Percentiles rank a stretch among this genome's conserved stretches.
These are phyloP conservation scores for Zaprionus lachaisei DNA, from an alignment of 1,140 invertebrate species.

Conservation along the genomic window DNA sequence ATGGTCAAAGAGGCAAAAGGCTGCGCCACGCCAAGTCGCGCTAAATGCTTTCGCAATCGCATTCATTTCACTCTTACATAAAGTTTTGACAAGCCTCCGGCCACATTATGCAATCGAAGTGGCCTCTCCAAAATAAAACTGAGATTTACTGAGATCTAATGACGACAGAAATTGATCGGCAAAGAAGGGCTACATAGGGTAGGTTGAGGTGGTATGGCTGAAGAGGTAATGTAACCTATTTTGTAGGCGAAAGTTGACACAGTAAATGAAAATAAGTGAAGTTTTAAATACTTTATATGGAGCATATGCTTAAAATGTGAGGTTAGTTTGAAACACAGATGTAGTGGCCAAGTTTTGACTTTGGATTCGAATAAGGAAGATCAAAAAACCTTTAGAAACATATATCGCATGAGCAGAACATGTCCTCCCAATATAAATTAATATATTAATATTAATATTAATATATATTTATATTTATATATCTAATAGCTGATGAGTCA, in stretches of 20 bases:
- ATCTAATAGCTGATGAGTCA: too few relatives aligned
- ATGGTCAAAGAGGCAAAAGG: slow-evolving; percentile 29
- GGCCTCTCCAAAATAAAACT: slow-evolving; percentile 22
- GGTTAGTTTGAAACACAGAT: too few relatives aligned
- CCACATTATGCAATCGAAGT: slow-evolving; percentile 32
- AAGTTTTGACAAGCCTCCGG: slow-evolving; percentile 41
- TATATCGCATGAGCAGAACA: too few relatives aligned
- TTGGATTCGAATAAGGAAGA: too few relatives aligned
- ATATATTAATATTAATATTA: too few relatives aligned
- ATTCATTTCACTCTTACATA: slow-evolving; percentile 69
- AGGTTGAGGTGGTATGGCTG: background rate
- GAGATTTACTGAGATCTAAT: slow-evolving; percentile 14
- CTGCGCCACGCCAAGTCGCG: slow-evolving; percentile 14
- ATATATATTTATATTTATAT: too few relatives aligned
- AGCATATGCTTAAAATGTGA: background rate
- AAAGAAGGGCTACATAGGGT: background rate
- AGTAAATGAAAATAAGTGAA: background rate
- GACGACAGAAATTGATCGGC: background rate
- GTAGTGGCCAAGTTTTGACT: too few relatives aligned
- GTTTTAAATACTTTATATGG: background rate
- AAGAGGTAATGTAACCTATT: background rate
- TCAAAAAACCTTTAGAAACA: too few relatives aligned
- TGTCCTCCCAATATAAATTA: accelerated
- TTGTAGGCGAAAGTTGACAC: background rate
- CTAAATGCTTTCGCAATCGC: slow-evolving; percentile 71